Percentiles rank a stretch among this genome's conserved stretches.
These are phyloP conservation scores for Palloptera scutellata DNA, from an alignment of 2,888 invertebrate genomes.

Conservation along the genomic window DNA sequence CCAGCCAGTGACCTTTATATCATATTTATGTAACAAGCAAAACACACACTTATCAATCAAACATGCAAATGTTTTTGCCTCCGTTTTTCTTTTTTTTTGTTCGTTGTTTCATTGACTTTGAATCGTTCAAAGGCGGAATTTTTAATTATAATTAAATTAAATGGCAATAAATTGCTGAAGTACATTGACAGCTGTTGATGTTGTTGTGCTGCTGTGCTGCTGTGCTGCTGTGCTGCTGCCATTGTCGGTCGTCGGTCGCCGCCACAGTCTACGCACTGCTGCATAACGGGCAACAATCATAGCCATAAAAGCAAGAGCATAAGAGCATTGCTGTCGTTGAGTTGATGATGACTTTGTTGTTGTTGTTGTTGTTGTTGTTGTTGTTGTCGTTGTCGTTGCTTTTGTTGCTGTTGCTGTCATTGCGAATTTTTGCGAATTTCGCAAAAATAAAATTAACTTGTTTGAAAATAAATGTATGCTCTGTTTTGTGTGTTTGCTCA, in stretches of 20 bases:
- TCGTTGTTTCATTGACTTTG: too few species aligned
- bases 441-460: too few species aligned
- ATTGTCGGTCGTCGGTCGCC: too few species aligned
- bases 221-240: too few species aligned
- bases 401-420: slow-evolving; percentile 10
- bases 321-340: slow-evolving; percentile 4
- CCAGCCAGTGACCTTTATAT: neutral
- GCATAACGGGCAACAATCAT: slow-evolving; percentile 1
- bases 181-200: slow-evolving; percentile 6
- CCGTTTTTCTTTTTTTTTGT: too few species aligned
- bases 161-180: too few species aligned
- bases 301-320: neutral
- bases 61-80: too few species aligned
- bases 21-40: slow-evolving; percentile 1
- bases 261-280: too few species aligned
- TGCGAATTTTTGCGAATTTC: slow-evolving; percentile 1
- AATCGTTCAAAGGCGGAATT: too few species aligned
- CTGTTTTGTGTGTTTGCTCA: neutral
- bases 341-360: slow-evolving; percentile 12
- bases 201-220: neutral
- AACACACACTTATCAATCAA: neutral
- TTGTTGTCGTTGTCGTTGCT: slow-evolving; percentile 17
- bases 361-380: slow-evolving; percentile 14
- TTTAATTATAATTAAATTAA: too few species aligned
- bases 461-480: too few species aligned